Evolutionary conservation across 1,140 invertebrate species (phyloP), one percentile per base, ranked within the genome.

Genomic region (Papilio aristodemus): DNA sequence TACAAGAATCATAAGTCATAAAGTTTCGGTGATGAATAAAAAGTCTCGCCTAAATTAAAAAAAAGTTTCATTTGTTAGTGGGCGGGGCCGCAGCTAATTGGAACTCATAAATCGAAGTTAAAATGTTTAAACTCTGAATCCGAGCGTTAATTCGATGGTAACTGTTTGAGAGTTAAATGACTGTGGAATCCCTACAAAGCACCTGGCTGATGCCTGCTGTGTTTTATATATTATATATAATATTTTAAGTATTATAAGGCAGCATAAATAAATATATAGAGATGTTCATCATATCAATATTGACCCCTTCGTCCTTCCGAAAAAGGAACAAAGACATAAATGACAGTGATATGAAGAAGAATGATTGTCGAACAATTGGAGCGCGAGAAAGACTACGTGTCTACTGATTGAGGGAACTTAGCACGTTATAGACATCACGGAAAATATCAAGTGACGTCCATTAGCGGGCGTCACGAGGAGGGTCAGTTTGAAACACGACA

Each of bases 391-490:
- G 62, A 36, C 37, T 39, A 36, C 41, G 32, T 14, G 22, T 59
- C n/a, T 22, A 25, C 10, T 39, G 63, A 5, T 54, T 63, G 50
- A 75, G 69, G 43, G 69, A 64, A 63, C 58, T 72, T 66, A 69
- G 57, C 66, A 39, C 66, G 71, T 66, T 54, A 54, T 54, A 66
- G 58, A 64, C 74, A 72, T 77, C 70, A 50, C 69, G 58, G 58
- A 73, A 75, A 74, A 80, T 84, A 84, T 84, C 78, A 75, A 76
- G 69, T 84, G 73, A 72, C 83, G 67, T 83, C 83, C 79, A 85
- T 83, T 85, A 81, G 79, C 77, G 60, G 68, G 54, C 69, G 63
- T 67, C 69, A 71, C 70, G 77, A 81, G 74, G 66, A 79, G 79
- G 79, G 79, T 81, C 75, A 43, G 70, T 67, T 70, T 58, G 69